Conservation (phyloP, 2,797 vertebrate genomes). For the Sternarchorhynchus goeldii region DNA sequence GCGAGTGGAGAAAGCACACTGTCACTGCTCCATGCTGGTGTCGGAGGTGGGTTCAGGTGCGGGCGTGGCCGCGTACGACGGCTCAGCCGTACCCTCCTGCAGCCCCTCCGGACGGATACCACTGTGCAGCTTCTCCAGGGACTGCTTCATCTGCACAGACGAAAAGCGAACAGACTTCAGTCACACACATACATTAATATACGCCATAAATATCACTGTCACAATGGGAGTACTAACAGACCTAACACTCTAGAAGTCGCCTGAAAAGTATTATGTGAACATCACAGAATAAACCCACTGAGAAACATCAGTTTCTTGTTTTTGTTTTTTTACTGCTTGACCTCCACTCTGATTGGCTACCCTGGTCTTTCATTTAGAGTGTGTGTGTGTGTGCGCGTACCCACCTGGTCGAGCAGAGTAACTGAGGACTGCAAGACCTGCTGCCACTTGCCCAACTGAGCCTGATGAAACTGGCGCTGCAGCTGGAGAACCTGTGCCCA, state of each 20-base stretch:
- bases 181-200: neutral
- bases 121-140: constrained; percentile 85
- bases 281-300: too few relatives aligned
- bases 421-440: constrained; percentile 88
- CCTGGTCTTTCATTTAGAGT: neutral
- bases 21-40: constrained; percentile 36
- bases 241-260: too few relatives aligned
- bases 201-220: neutral
- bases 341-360: too few relatives aligned
- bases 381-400: constrained; percentile 21
- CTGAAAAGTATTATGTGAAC: too few relatives aligned
- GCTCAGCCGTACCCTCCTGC: constrained; percentile 62
- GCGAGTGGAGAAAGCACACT: too few relatives aligned
- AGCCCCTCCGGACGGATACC: constrained; percentile 79
- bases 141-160: constrained; percentile 83
- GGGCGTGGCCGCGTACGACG: constrained; percentile 50
- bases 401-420: constrained; percentile 87
- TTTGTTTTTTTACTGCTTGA: too few relatives aligned
- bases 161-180: neutral
- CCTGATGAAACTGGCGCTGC: constrained; percentile 87
- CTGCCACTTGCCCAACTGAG: constrained; percentile 88
- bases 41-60: constrained; percentile 9
- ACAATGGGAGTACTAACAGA: neutral
- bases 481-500: constrained; percentile 89
- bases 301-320: too few relatives aligned